These are phyloP conservation scores for Rhinichthys osculus DNA, from an alignment of 2,797 vertebrate species.

Conservation along the genomic window DNA sequence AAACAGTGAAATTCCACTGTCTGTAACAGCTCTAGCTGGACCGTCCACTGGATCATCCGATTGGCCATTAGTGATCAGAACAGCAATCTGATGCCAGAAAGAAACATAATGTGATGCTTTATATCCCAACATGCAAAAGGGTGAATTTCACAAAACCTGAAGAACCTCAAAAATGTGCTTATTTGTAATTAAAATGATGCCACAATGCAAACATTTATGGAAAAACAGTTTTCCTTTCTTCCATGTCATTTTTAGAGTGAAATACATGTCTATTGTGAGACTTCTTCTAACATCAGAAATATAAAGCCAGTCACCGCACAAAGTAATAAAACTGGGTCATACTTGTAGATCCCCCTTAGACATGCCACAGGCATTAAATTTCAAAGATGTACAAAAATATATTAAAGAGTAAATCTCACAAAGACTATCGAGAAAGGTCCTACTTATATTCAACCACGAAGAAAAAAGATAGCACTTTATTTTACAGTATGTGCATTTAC, in stretches of 20 bases:
- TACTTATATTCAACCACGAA: background rate
- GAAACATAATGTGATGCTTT: background rate
- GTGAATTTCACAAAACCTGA: background rate
- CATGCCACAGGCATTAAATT: background rate
- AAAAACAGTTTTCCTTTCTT: background rate
- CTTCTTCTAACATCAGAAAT: background rate
- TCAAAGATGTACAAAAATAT: slow-evolving; percentile 1
- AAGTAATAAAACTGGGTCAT: background rate
- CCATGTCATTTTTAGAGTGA: background rate
- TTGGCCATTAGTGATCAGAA: slow-evolving; percentile 84
- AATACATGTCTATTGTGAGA: background rate
- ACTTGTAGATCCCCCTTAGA: background rate
- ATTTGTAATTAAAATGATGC: background rate
- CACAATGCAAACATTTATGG: background rate
- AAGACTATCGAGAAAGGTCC: background rate
- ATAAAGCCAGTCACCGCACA: background rate
- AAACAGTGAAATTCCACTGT: slow-evolving; percentile 86
- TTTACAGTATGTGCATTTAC: background rate
- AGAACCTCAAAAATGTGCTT: background rate
- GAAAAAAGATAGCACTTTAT: background rate
- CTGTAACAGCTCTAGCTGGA: slow-evolving; percentile 74
- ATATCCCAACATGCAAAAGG: background rate
- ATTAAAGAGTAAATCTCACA: background rate
- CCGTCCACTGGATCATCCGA: slow-evolving; percentile 79
- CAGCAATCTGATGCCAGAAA: slow-evolving; percentile 74